Evolutionary conservation across 1,140 invertebrate species (phyloP).

Genomic region (Archegozetes longisetosus): DNA sequence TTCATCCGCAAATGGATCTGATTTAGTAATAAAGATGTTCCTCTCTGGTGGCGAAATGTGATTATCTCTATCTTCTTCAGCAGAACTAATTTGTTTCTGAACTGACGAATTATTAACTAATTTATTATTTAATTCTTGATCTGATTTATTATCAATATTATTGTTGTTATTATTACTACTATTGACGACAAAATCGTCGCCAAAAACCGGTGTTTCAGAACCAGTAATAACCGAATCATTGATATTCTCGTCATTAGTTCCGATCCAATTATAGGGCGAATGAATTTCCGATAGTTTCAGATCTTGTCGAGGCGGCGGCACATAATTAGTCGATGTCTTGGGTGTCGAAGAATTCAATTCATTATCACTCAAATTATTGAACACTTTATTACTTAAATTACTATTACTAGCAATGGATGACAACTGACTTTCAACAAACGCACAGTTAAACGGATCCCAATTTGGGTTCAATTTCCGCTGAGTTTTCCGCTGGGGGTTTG

Average conservation of each 20-base stretch:
- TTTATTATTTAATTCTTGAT: neutral
- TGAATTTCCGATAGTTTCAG: neutral
- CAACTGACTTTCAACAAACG: neutral
- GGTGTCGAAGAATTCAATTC: neutral
- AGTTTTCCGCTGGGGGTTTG: slow-evolving; percentile 5
- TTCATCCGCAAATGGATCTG: slow-evolving; percentile 21
- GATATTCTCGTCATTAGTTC: neutral
- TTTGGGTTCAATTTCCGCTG: neutral
- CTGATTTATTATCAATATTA: neutral
- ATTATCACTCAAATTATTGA: neutral
- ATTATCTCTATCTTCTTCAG: neutral
- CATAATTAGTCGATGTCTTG: neutral
- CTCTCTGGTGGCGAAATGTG: neutral
- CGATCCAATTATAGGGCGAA: neutral
- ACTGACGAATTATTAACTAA: neutral
- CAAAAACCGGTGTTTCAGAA: neutral
- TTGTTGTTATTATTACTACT: neutral
- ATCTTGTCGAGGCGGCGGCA: neutral
- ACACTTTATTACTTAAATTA: neutral
- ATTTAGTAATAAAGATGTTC: slow-evolving; percentile 19
- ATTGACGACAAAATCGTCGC: neutral
- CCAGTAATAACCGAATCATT: neutral
- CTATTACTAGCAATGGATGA: neutral
- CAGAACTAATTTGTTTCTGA: neutral
- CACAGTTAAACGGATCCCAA: neutral